Evolutionary conservation across 1,140 invertebrate genomes (phyloP).

Genomic region (Steinernema feltiae): DNA sequence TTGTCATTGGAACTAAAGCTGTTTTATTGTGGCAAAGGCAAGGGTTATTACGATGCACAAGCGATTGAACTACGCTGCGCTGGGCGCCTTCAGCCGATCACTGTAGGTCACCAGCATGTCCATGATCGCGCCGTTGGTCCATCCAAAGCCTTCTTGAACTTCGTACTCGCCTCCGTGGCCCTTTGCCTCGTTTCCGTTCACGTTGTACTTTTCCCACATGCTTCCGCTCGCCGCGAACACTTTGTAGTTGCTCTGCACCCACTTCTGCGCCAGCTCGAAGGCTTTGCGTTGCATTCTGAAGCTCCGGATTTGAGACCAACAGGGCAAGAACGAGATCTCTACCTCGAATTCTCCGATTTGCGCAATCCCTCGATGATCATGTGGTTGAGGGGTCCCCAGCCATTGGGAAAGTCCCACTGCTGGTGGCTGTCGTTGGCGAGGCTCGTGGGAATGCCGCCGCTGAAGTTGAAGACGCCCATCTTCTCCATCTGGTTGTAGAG

Average conservation of each 20-base stretch:
- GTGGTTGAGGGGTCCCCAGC: constrained; percentile 79
- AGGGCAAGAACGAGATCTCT: constrained; percentile 16
- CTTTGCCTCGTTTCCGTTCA: constrained; percentile 32
- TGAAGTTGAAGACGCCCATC: constrained; percentile 63
- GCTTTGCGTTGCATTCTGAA: constrained; percentile 67
- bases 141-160: constrained; percentile 78
- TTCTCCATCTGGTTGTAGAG: constrained; percentile 66
- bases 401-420: constrained; percentile 91
- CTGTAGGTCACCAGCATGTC: constrained; percentile 60
- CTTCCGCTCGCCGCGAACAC: constrained; percentile 68
- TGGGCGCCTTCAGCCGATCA: no score
- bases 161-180: constrained; percentile 83
- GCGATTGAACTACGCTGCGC: no score
- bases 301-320: constrained; percentile 64
- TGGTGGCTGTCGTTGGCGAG: constrained; percentile 72
- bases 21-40: no score
- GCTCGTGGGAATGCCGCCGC: constrained; percentile 74
- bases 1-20: no score
- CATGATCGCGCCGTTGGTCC: constrained; percentile 81
- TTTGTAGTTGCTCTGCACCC: constrained; percentile 75
- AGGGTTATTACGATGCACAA: no score
- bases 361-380: constrained; percentile 72
- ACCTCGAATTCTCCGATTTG: constrained; percentile 49
- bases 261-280: constrained; percentile 70
- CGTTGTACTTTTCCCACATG: constrained; percentile 63